phyloP scores from a whole-genome alignment of 2,888 invertebrate genomes.

The Lepidochitona cinerea region DNA sequence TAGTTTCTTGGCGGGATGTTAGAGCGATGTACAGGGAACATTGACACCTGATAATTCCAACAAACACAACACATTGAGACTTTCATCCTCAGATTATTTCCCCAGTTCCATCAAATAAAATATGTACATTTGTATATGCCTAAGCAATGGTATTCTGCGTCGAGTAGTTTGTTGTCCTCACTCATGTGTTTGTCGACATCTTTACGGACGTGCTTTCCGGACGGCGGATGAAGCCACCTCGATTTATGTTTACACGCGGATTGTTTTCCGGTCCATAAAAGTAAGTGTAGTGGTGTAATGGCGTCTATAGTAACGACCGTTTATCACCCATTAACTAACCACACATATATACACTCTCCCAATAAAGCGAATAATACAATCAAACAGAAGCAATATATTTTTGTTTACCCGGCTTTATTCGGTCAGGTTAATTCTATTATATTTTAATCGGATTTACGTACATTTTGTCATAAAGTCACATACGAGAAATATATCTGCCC shows the following conservation, averaged over 20 bases:
- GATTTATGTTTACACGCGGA: not conserved
- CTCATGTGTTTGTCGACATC: not conserved
- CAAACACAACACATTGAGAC: not conserved
- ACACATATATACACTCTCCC: not conserved
- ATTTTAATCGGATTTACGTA: too few relatives aligned
- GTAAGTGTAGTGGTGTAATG: not conserved
- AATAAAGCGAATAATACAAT: too few relatives aligned
- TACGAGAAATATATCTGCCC: too few relatives aligned
- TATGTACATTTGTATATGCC: not conserved
- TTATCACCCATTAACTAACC: not conserved
- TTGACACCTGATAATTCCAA: not conserved
- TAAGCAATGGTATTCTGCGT: not conserved
- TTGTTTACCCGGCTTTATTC: too few relatives aligned
- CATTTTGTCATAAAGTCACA: too few relatives aligned
- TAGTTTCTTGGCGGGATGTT: too few relatives aligned
- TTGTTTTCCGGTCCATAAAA: not conserved
- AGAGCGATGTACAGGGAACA: too few relatives aligned
- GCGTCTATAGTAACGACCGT: not conserved
- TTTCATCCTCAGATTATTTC: not conserved
- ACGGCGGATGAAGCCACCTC: not conserved
- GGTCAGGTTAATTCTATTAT: too few relatives aligned
- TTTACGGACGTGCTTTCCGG: not conserved
- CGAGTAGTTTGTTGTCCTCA: not conserved
- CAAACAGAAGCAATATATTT: too few relatives aligned
- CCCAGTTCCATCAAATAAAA: not conserved